Conservation (phyloP, 2,797 vertebrate species). For the Tadarida brasiliensis region DNA sequence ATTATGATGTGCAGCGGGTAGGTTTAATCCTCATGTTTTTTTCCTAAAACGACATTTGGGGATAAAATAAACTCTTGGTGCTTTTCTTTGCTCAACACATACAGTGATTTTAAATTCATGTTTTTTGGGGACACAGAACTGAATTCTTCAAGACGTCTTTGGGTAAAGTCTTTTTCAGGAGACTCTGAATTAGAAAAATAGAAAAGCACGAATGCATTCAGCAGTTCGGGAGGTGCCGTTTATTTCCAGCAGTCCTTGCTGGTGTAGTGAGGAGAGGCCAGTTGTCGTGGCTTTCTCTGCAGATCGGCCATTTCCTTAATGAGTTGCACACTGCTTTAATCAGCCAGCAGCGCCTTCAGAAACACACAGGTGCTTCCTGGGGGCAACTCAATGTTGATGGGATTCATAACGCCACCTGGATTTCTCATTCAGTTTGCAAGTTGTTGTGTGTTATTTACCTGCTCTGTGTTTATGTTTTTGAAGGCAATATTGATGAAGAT, state of each 20-base stretch:
- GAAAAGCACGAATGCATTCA: neutral
- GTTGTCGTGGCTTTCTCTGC: neutral
- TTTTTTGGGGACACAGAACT: neutral
- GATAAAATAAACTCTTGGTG: neutral
- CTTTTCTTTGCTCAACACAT: neutral
- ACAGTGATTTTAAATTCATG: neutral
- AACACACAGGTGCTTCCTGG: neutral
- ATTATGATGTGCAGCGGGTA: constrained; percentile 99
- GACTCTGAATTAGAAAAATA: neutral
- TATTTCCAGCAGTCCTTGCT: neutral
- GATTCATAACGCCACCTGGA: neutral
- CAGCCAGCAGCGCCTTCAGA: neutral
- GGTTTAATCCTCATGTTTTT: constrained; percentile 39
- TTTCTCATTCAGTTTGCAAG: neutral
- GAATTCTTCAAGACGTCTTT: neutral
- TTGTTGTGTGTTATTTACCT: accelerated
- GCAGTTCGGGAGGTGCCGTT: neutral
- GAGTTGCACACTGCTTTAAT: neutral
- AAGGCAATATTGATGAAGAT: constrained; percentile 99
- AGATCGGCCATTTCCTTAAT: neutral
- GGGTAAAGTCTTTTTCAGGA: neutral
- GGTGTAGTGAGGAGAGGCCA: neutral
- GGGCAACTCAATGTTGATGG: neutral
- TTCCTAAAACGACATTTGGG: neutral
- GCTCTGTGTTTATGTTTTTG: constrained; percentile 35